A percentile compares a stretch with the other conserved stretches of the same genome.
Conservation (phyloP, 2,888 invertebrate species). For the Neoitamus cyanurus region DNA sequence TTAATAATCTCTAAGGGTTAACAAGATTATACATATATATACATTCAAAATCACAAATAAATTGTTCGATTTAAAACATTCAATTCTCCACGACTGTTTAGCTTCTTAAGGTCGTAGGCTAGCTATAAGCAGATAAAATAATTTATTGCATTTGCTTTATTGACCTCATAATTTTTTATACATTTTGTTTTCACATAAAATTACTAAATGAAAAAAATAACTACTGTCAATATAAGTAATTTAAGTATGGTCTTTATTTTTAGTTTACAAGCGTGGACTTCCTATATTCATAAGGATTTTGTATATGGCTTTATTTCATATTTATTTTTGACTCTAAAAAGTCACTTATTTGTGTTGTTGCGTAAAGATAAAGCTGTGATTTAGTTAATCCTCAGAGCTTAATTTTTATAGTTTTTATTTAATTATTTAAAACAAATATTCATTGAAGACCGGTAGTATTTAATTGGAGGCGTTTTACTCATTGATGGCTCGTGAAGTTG, state of each 20-base stretch:
- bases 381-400: background rate
- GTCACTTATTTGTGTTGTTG: background rate
- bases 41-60: background rate
- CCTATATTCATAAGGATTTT: background rate
- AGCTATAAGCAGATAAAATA: background rate
- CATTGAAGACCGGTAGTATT: background rate
- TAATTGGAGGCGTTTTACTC: background rate
- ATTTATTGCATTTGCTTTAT: background rate
- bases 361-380: background rate
- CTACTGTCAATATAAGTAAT: background rate
- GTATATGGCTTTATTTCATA: background rate
- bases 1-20: background rate
- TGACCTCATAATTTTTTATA: background rate
- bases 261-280: background rate
- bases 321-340: background rate
- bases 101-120: background rate
- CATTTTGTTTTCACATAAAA: background rate
- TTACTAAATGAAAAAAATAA: background rate
- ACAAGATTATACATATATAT: no score
- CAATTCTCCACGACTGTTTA: background rate
- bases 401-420: background rate
- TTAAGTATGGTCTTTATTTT: background rate
- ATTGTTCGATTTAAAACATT: background rate
- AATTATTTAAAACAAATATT: background rate
- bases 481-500: background rate